Evolutionary conservation across 2,888 invertebrate species (phyloP), one percentile per base, ranked within the genome.

Genomic region (Ochropleura plecta): DNA sequence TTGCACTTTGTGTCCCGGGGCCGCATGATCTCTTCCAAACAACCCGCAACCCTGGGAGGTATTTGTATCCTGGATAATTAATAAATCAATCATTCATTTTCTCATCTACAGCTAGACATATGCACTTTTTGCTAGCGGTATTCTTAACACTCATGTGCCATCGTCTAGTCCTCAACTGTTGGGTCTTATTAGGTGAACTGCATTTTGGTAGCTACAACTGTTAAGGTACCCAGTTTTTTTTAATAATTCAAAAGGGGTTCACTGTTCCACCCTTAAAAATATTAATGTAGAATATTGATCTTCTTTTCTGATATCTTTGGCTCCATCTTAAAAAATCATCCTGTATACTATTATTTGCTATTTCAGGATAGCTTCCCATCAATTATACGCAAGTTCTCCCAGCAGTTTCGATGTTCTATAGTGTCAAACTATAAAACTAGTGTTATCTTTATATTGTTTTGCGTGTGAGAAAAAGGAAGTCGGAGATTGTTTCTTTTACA

Each of bases 391-490:
- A 30, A 3, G 3, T 30, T 30, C 30, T 30, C 30, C 30, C 7
- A 63, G 42, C 14, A 10, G 20, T 40, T 72, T 44, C 53, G 5
- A 8, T 9, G 10, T n/a, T 9, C 49, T 12, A 20, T n/a, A 48
- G 30, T 55, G n/a, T 60, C 65, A 55, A 65, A 53, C 4, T 59
- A 16, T 18, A 0, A 53, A 40, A 16, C 12, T 16, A 55, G 40
- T 57, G 40, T 40, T 59, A 48, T 12, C 20, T 20, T 12, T n/a
- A n/a, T 5, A 30, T 46, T 40, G 42, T 66, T 18, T 49, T 70
- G 53, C 59, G 63, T 83, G 80, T 59, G n/a, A 20, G 57, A 74
- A 51, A 74, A 65, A 55, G 74, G 63, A 79, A 79, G 70, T 0
- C 73, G 12, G 42, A 59, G 20, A 79, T 70, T 72, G 66, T 81